Evolutionary conservation across 2,113 vertebrate species (phyloP).

Genomic region (Onychostoma macrolepis): DNA sequence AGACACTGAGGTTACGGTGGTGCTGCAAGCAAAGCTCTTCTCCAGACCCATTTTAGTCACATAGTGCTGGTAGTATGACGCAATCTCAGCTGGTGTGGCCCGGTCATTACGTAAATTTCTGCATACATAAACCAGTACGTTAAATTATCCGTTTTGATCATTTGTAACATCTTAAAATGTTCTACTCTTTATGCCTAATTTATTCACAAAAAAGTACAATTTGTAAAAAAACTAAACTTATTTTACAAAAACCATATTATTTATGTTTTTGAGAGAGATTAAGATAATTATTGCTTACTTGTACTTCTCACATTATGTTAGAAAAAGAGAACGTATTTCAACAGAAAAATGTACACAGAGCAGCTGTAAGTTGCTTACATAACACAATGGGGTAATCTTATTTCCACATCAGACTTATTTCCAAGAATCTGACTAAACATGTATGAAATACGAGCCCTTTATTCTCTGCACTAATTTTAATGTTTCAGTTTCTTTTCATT

Average conservation of each 20-base stretch:
- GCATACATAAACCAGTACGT: constrained; percentile 16
- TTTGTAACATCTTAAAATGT: background rate
- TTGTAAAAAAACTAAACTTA: too few species aligned
- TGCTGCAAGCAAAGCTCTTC: constrained; percentile 73
- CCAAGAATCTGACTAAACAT: background rate
- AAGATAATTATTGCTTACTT: background rate
- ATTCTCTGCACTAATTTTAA: too few species aligned
- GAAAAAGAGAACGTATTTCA: background rate
- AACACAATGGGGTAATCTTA: background rate
- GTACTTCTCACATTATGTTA: background rate
- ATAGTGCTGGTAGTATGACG: constrained; percentile 82
- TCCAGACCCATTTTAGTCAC: constrained; percentile 75
- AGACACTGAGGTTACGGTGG: constrained; percentile 71
- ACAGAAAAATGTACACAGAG: background rate
- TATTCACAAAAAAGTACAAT: background rate
- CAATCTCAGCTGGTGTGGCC: constrained; percentile 78
- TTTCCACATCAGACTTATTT: background rate
- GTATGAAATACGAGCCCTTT: background rate
- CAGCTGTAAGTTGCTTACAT: background rate
- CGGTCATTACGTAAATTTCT: constrained; percentile 80
- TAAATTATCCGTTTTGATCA: background rate
- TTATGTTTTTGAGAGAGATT: too few species aligned
- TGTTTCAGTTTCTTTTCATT: background rate
- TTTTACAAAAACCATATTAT: background rate
- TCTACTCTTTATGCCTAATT: background rate